Base-by-base conservation (phyloP, 2,888 invertebrate species). In the Zele albiditarsus region DNA sequence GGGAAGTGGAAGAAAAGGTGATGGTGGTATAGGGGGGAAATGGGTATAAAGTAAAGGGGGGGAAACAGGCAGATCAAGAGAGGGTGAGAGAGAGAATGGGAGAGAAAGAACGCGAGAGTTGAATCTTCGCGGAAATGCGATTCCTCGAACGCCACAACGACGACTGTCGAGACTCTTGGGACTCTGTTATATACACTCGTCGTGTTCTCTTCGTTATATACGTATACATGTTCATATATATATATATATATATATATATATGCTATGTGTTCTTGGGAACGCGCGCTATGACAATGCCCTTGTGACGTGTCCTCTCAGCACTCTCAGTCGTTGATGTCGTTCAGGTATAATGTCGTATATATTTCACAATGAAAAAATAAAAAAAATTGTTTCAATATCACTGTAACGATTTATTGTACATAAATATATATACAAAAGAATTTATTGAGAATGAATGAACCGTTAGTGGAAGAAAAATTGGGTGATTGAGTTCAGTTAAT, bases 71-170 rank as follows among this genome's bases (percentile, higher is more conserved):
- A 71, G 72, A 49, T 77, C 72, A 74, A 70, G 71, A 77, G 79
- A 69, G 76, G 72, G 75, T 63, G 76, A 73, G 65, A 77, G 78
- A 77, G 75, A 79, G 80, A 78, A 78, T 77, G 77, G 79, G 79
- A 80, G 80, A 82, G 80, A 66, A 67, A 68, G 73, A 75, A 73
- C 20, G 20, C 53, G 65, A 16, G 53, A n/a, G 23, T 28, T 62
- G 81, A 81, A 81, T 80, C 76, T 84, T 83, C 84, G 84, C 68
- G 80, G 84, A 83, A 84, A 81, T 79, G 79, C 75, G 75, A 78
- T 85, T 84, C 82, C 81, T 76, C 80, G 83, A 84, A 84, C 65
- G 68, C 60, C 73, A 57, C 73, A 77, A 63, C 66, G 62, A 62
- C 63, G 71, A 71, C 53, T 74, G 77, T 73, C 66, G 71, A 53